Conservation (phyloP, 2,113 vertebrate genomes). For the Chlamydotis undulata region DNA sequence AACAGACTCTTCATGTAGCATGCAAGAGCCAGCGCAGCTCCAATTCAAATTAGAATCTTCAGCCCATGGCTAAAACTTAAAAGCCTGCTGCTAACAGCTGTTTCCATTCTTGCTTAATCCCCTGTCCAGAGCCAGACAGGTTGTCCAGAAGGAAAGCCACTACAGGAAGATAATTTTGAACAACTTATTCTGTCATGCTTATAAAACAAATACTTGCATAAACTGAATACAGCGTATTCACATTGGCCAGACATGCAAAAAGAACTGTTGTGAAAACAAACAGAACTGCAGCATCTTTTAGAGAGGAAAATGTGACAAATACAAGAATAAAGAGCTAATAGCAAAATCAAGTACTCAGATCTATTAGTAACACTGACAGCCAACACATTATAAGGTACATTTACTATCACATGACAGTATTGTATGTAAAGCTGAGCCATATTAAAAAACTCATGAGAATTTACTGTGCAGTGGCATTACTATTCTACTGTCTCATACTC, state of each 20-base stretch:
- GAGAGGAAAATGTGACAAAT: background rate
- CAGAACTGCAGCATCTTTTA: background rate
- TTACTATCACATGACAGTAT: background rate
- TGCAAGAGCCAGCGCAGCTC: background rate
- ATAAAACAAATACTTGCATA: background rate
- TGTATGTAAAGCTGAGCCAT: background rate
- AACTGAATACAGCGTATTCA: background rate
- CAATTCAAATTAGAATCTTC: constrained; percentile 2
- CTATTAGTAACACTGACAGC: background rate
- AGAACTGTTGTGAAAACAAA: background rate
- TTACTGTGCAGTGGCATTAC: background rate
- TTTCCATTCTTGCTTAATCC: background rate
- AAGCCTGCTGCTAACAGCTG: background rate
- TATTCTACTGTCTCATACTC: background rate
- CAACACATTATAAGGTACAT: background rate
- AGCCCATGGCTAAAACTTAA: background rate
- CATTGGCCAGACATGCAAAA: background rate
- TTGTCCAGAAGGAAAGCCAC: background rate
- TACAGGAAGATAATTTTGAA: background rate
- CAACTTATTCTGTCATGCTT: background rate
- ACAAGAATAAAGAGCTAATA: background rate
- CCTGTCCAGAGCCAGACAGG: background rate
- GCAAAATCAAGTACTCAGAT: background rate
- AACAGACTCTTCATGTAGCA: background rate
- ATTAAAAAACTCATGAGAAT: background rate